A percentile compares a stretch with the other conserved stretches of the same genome.
These are phyloP conservation scores for Iguana delicatissima DNA, from an alignment of 2,797 vertebrate genomes.

Conservation along the genomic window DNA sequence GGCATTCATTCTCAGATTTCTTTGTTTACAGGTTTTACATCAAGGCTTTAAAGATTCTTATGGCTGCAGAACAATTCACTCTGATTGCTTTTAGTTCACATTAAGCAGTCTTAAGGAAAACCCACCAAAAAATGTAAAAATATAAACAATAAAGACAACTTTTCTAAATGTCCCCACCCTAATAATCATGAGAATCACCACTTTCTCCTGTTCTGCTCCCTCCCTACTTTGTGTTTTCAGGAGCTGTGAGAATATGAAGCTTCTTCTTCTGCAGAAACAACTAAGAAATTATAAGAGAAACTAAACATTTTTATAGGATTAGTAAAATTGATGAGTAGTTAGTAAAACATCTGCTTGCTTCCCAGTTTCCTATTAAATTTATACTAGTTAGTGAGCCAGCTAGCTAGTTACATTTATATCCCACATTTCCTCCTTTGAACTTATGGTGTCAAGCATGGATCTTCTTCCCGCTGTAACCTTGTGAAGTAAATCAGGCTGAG, in stretches of 20 bases:
- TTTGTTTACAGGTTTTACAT: not conserved
- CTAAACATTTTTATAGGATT: not conserved
- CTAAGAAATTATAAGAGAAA: not conserved
- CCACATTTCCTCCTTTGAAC: not conserved
- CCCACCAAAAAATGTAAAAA: not conserved
- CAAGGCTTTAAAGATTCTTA: not conserved
- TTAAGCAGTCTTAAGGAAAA: not conserved
- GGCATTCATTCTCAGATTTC: not conserved
- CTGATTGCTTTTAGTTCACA: not conserved
- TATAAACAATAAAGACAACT: not conserved
- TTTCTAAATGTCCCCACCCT: not conserved
- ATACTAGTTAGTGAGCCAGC: not conserved
- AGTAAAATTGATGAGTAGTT: too few species aligned
- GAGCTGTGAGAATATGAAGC: not conserved
- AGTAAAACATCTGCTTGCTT: not conserved
- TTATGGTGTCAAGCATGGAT: not conserved
- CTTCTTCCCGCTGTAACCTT: not conserved
- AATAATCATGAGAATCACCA: not conserved
- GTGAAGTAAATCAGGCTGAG: not conserved
- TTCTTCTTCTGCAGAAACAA: not conserved
- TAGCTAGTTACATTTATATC: not conserved
- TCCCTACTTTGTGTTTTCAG: too few species aligned
- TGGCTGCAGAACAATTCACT: not conserved
- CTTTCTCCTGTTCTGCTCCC: not conserved
- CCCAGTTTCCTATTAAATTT: not conserved